Evolutionary conservation across 30 jellyfish, hydroid and myxozoan genomes (phyloP).

Genomic region (Aurelia aurita complex sp. Pacific): DNA sequence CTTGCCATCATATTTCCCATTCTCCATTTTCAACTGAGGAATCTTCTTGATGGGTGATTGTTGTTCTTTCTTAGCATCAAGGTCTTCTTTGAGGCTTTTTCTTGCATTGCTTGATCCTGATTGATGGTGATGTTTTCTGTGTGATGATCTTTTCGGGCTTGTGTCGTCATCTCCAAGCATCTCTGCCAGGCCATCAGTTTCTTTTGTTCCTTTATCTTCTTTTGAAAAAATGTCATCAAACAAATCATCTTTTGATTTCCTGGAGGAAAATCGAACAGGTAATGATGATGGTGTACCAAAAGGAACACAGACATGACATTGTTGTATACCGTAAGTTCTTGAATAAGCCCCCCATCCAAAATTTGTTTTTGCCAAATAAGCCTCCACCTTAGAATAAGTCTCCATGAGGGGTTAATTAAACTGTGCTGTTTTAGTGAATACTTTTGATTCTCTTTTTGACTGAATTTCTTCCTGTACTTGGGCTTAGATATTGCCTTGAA

Average conservation of each 20-base stretch:
- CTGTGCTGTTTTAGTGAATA: too few species aligned
- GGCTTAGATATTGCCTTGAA: too few species aligned
- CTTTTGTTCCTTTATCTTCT: slow-evolving; percentile 51
- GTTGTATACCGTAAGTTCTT: too few species aligned
- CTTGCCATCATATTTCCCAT: slow-evolving; percentile 17
- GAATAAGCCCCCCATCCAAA: too few species aligned
- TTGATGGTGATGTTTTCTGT: neutral
- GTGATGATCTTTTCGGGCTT: slow-evolving; percentile 33
- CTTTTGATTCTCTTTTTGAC: too few species aligned
- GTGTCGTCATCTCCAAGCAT: slow-evolving; percentile 52
- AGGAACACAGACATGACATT: too few species aligned
- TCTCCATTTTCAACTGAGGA: slow-evolving; percentile 36
- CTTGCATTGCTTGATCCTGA: neutral
- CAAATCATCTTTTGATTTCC: slow-evolving; percentile 76
- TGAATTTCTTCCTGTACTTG: too few species aligned
- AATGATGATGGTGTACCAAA: neutral
- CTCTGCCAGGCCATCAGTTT: slow-evolving; percentile 58
- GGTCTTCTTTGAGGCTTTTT: slow-evolving; percentile 6
- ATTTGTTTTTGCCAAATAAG: too few species aligned
- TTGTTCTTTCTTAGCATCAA: slow-evolving; percentile 28
- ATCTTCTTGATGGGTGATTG: slow-evolving; percentile 16
- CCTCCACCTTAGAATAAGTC: too few species aligned
- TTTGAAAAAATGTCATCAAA: slow-evolving; percentile 80
- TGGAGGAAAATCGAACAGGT: neutral
- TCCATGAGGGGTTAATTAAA: too few species aligned